phyloP scores from a whole-genome alignment of 2,797 vertebrate species.

The Telmatherina bonti region DNA sequence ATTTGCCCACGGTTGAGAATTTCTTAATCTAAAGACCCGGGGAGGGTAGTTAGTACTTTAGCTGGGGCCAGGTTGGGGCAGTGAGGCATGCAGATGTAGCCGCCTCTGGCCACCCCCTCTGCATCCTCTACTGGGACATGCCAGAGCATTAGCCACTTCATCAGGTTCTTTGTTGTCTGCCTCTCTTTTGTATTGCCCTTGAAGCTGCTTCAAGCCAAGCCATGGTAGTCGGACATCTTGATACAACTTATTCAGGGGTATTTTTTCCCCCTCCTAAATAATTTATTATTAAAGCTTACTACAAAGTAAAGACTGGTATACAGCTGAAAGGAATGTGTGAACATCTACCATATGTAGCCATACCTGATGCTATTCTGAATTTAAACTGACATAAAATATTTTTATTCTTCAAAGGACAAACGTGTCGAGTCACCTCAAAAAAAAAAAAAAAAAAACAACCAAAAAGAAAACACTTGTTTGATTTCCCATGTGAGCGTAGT shows the following conservation, averaged over 20 bases:
- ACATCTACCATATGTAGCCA: constrained; percentile 13
- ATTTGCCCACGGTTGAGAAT: constrained; percentile 57
- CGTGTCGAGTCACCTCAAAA: constrained; percentile 71
- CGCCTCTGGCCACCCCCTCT: constrained; percentile 71
- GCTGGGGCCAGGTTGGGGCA: constrained; percentile 64
- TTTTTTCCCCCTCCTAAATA: constrained; percentile 25
- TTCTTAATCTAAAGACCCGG: constrained; percentile 77
- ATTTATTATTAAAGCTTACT: constrained; percentile 1
- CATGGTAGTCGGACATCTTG: constrained; percentile 59
- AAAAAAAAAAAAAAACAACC: too few species aligned
- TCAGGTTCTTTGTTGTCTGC: constrained; percentile 83
- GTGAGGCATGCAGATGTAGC: constrained; percentile 75
- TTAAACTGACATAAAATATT: constrained; percentile 65
- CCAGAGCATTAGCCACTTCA: constrained; percentile 85
- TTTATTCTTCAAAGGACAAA: constrained; percentile 66
- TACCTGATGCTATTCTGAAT: constrained; percentile 45
- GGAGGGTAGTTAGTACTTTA: constrained; percentile 64
- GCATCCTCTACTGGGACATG: constrained; percentile 80
- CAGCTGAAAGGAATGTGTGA: constrained; percentile 22
- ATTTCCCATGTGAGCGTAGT: constrained; percentile 70
- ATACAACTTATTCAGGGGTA: constrained; percentile 73
- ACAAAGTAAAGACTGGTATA: constrained; percentile 15
- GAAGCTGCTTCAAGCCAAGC: constrained; percentile 72
- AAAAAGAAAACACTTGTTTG: constrained; percentile 68
- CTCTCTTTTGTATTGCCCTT: constrained; percentile 80